Evolutionary conservation across 2,888 invertebrate genomes (phyloP).

Genomic region (Encarsia formosa): DNA sequence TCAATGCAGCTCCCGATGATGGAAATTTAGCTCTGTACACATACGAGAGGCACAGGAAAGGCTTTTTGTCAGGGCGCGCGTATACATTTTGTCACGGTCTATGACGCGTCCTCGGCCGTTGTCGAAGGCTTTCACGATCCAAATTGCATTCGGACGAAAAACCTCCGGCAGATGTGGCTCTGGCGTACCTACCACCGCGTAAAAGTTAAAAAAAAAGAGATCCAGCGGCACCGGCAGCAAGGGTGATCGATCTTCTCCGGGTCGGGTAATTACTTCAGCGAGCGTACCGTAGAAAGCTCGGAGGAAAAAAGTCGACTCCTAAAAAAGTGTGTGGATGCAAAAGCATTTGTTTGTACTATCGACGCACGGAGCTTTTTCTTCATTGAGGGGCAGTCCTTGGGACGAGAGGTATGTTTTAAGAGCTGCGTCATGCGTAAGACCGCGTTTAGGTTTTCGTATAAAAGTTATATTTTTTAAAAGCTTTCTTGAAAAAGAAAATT

Average conservation of each 20-base stretch:
- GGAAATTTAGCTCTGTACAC: constrained; percentile 27
- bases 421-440: not conserved
- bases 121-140: constrained; percentile 17
- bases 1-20: constrained; percentile 24
- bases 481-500: too few relatives aligned
- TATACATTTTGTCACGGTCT: constrained; percentile 12
- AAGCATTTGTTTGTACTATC: constrained; percentile 1
- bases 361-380: constrained; percentile 4
- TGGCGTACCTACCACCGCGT: too few relatives aligned
- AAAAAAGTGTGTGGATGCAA: constrained; percentile 18
- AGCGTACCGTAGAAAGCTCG: constrained; percentile 8
- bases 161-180: not conserved
- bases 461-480: too few relatives aligned
- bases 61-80: constrained; percentile 1
- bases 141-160: constrained; percentile 25
- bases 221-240: not conserved
- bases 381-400: constrained; percentile 5
- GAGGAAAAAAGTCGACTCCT: too few relatives aligned
- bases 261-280: constrained; percentile 22
- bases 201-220: constrained; percentile 3
- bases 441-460: too few relatives aligned
- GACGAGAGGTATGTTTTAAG: not conserved
- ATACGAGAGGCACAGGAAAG: not conserved
- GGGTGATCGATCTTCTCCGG: constrained; percentile 13
- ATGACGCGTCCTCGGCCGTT: constrained; percentile 5